Evolutionary conservation across 53 echinoderm and acorn worm genomes (phyloP).

Genomic region (Paracentrotus lividus): DNA sequence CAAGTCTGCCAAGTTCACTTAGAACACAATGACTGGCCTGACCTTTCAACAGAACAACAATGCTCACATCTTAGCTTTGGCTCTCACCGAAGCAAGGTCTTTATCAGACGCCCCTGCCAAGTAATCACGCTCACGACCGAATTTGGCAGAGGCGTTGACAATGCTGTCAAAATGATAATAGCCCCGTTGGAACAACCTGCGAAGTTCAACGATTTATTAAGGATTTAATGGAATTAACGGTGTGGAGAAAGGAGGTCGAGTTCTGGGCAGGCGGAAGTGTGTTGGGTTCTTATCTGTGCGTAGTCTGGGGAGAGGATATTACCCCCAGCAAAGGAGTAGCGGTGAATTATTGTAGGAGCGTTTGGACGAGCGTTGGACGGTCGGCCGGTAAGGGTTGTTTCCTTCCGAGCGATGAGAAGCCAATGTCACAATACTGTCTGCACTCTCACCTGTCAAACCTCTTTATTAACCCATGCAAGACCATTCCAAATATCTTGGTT

Average conservation of each 20-base stretch:
- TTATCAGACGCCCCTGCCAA: constrained; percentile 31
- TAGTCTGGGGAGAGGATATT: constrained; percentile 46
- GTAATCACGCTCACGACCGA: constrained; percentile 9
- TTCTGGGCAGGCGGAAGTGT: neutral
- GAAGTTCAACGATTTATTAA: constrained; percentile 47
- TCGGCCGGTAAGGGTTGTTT: constrained; percentile 33
- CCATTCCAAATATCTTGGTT: neutral
- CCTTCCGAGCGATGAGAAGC: constrained; percentile 58
- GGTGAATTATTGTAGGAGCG: constrained; percentile 53
- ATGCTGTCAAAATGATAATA: constrained; percentile 63
- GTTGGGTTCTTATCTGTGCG: constrained; percentile 49
- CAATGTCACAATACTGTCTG: constrained; percentile 63
- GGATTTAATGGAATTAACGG: constrained; percentile 63
- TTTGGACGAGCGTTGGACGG: too few relatives aligned
- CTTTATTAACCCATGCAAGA: neutral
- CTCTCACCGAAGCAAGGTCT: neutral
- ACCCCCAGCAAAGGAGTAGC: constrained; percentile 65
- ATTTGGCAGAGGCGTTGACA: constrained; percentile 44
- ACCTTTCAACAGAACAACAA: constrained; percentile 1
- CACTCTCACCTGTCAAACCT: neutral
- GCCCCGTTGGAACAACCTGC: constrained; percentile 57
- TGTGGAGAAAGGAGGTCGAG: constrained; percentile 37
- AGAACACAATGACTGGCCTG: constrained; percentile 32
- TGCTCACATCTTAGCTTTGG: constrained; percentile 17
- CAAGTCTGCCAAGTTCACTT: constrained; percentile 7